These are phyloP conservation scores for Tarsius wallacei DNA, from an alignment of 2,797 vertebrate species.

Conservation along the genomic window DNA sequence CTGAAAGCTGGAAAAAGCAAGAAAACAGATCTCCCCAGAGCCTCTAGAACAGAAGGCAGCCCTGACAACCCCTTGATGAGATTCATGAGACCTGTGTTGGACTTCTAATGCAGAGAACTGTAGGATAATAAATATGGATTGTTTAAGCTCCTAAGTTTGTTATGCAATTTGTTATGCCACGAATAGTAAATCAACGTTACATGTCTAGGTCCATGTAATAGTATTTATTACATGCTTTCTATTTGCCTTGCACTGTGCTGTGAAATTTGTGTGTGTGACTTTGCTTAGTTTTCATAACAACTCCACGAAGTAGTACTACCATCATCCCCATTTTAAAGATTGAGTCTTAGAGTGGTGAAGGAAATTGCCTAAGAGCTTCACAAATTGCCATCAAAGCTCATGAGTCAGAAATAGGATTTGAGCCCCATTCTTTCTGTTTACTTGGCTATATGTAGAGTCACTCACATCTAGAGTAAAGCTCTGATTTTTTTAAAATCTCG, in stretches of 20 bases:
- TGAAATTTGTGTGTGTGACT: not conserved
- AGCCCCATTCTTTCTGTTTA: not conserved
- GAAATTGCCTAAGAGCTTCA: not conserved
- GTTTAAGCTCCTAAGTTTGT: not conserved
- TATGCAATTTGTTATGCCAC: not conserved
- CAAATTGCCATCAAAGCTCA: not conserved
- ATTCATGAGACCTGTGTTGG: not conserved
- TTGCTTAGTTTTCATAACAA: not conserved
- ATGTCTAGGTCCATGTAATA: too few species aligned
- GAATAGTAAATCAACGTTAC: not conserved
- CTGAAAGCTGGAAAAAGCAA: not conserved
- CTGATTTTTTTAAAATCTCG: not conserved
- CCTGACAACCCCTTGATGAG: not conserved
- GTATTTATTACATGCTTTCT: not conserved
- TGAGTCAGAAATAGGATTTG: not conserved
- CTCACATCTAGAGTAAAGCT: not conserved
- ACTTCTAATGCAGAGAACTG: not conserved
- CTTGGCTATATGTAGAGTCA: not conserved
- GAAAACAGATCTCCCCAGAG: not conserved
- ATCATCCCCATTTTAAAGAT: not conserved
- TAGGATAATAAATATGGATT: not conserved
- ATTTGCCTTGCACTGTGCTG: not conserved
- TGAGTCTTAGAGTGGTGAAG: not conserved
- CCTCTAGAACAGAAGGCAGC: not conserved
- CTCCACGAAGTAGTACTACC: not conserved